Conservation (phyloP, 1,140 invertebrate species). For the Drosophila prosaltans region DNA sequence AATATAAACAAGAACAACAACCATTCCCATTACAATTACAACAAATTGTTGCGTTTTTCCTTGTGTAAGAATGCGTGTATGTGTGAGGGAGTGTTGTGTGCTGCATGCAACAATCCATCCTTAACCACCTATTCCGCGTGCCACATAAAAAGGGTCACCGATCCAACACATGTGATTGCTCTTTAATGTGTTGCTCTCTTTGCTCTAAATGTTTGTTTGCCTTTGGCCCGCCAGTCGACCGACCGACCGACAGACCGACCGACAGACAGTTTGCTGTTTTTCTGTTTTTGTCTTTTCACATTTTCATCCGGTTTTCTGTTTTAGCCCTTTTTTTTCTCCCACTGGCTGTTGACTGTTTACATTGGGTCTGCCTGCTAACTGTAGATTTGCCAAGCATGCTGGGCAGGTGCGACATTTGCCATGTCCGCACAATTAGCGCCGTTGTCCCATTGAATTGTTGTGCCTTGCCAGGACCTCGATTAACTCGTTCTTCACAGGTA, state of each 20-base stretch:
- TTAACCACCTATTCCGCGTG: background rate
- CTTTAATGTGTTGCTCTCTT: constrained; percentile 64
- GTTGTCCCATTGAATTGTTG: constrained; percentile 27
- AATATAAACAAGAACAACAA: background rate
- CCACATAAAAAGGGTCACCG: constrained; percentile 39
- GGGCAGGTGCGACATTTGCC: constrained; percentile 73
- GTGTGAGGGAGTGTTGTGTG: background rate
- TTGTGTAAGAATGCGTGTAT: background rate
- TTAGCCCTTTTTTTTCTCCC: constrained; percentile 43
- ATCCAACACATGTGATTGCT: constrained; percentile 46
- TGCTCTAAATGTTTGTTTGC: constrained; percentile 72
- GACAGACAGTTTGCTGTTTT: background rate
- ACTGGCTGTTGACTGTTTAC: constrained; percentile 33
- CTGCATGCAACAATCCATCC: constrained; percentile 10
- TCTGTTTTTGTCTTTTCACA: background rate
- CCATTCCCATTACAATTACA: constrained; percentile 3
- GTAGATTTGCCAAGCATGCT: background rate
- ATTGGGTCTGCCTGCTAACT: background rate
- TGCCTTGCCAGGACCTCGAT: constrained; percentile 35
- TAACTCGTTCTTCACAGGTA: constrained; percentile 56
- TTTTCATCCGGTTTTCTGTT: constrained; percentile 21
- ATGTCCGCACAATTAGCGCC: constrained; percentile 74
- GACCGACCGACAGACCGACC: background rate
- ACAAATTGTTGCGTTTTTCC: constrained; percentile 8
- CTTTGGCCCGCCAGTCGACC: constrained; percentile 24